Percentiles rank a stretch among this genome's conserved stretches.
Conservation (phyloP, 2,888 invertebrate genomes). For the Colostygia pectinataria region DNA sequence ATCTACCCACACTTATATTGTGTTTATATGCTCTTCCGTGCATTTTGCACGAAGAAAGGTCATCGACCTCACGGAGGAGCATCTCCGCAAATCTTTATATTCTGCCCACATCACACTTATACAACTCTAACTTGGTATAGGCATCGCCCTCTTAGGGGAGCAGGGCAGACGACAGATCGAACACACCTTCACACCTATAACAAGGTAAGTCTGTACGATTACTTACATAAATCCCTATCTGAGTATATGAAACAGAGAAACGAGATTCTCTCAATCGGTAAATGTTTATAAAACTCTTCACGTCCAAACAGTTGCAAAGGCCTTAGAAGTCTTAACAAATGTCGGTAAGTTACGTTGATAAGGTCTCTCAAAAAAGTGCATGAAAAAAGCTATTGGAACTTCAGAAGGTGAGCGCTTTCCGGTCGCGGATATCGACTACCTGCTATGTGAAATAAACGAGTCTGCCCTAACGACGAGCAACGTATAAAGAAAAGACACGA, state of each 20-base stretch:
- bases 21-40: slow-evolving; percentile 60
- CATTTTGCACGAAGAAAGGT: slow-evolving; percentile 64
- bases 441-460: slow-evolving; percentile 60
- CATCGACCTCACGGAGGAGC: slow-evolving; percentile 65
- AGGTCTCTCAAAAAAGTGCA: slow-evolving; percentile 47
- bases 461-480: slow-evolving; percentile 41
- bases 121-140: slow-evolving; percentile 47
- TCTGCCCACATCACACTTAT: slow-evolving; percentile 44
- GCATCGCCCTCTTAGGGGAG: slow-evolving; percentile 40
- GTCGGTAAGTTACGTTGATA: slow-evolving; percentile 43
- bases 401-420: slow-evolving; percentile 62
- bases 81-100: slow-evolving; percentile 73
- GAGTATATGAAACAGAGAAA: slow-evolving; percentile 1
- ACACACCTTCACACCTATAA: slow-evolving; percentile 23
- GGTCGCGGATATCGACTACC: slow-evolving; percentile 68
- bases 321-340: slow-evolving; percentile 36
- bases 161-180: slow-evolving; percentile 32
- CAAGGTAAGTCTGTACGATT: not conserved
- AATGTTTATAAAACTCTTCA: slow-evolving; percentile 9
- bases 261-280: not conserved
- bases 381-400: slow-evolving; percentile 58
- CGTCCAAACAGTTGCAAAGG: slow-evolving; percentile 18
- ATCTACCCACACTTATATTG: slow-evolving; percentile 48
- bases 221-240: not conserved
- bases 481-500: slow-evolving; percentile 23